Percentiles rank a stretch among this genome's conserved stretches.
Evolutionary conservation across 2,797 vertebrate species (phyloP).

Genomic region (Eospalax fontanierii): DNA sequence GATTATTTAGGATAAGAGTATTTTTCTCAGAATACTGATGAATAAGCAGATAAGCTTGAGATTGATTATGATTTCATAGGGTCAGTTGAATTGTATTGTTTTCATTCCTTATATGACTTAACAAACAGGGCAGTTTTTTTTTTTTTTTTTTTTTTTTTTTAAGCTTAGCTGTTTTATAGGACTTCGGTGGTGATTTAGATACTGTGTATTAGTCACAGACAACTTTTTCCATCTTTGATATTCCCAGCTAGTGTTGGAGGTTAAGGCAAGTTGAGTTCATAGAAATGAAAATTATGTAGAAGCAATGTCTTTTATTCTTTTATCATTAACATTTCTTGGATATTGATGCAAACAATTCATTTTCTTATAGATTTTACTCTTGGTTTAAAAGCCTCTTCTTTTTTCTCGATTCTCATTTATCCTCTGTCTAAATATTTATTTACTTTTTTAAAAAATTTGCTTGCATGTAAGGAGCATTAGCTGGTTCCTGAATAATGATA

Average conservation of each 20-base stretch:
- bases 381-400: neutral
- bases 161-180: neutral
- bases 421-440: constrained; percentile 34
- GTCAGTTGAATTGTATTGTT: neutral
- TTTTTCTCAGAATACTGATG: neutral
- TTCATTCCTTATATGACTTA: constrained; percentile 34
- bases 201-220: neutral
- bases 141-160: too few relatives aligned
- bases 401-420: neutral
- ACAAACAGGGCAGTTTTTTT: constrained; percentile 51
- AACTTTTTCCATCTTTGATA: constrained; percentile 39
- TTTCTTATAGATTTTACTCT: constrained; percentile 13
- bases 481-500: neutral
- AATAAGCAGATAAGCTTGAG: constrained; percentile 43
- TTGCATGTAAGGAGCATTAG: constrained; percentile 23
- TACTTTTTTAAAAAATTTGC: constrained; percentile 56
- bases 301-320: constrained; percentile 2
- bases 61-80: constrained; percentile 57
- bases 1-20: constrained; percentile 39
- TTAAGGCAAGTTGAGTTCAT: constrained; percentile 44
- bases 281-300: constrained; percentile 47
- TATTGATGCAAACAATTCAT: constrained; percentile 51
- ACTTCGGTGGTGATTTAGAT: constrained; percentile 12
- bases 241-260: constrained; percentile 30
- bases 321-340: constrained; percentile 68